Percentiles rank a stretch among this genome's conserved stretches.
Evolutionary conservation across 2,888 invertebrate species (phyloP).

Genomic region (Epinotia ramella): DNA sequence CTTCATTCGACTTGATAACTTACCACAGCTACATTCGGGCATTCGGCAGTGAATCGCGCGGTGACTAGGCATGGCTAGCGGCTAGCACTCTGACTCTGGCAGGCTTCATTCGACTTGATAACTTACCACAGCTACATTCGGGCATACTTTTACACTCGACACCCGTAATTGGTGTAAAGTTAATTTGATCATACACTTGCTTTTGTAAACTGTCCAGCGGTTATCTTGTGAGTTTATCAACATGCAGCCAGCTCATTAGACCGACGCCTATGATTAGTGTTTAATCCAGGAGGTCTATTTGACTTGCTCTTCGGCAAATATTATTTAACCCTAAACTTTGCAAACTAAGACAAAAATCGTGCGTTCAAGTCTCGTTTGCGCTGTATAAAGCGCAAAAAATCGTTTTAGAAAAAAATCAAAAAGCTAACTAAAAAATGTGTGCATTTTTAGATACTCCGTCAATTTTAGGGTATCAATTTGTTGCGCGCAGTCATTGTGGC

Average conservation of each 20-base stretch:
- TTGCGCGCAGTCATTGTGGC: background rate
- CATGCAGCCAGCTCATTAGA: slow-evolving; percentile 27
- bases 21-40: background rate
- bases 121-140: too few relatives aligned
- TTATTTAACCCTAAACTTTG: too few relatives aligned
- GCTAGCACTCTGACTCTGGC: background rate
- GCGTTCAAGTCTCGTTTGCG: too few relatives aligned
- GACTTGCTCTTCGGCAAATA: background rate
- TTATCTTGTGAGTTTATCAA: slow-evolving; percentile 33
- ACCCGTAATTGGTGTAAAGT: slow-evolving; percentile 1
- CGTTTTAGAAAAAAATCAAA: too few relatives aligned
- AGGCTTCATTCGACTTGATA: slow-evolving; percentile 11
- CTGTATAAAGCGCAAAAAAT: too few relatives aligned
- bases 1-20: slow-evolving; percentile 13
- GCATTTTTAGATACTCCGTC: too few relatives aligned
- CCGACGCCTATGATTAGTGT: slow-evolving; percentile 11
- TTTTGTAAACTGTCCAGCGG: slow-evolving; percentile 20
- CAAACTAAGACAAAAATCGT: too few relatives aligned
- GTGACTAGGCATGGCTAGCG: background rate
- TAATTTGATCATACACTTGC: slow-evolving; percentile 17
- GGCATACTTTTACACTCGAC: slow-evolving; percentile 5
- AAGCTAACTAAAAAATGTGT: too few relatives aligned
- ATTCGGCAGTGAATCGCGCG: background rate
- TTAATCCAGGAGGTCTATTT: slow-evolving; percentile 7
- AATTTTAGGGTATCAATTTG: too few relatives aligned